phyloP scores from a whole-genome alignment of 1,140 invertebrate genomes.

The Bombus vancouverensis region DNA sequence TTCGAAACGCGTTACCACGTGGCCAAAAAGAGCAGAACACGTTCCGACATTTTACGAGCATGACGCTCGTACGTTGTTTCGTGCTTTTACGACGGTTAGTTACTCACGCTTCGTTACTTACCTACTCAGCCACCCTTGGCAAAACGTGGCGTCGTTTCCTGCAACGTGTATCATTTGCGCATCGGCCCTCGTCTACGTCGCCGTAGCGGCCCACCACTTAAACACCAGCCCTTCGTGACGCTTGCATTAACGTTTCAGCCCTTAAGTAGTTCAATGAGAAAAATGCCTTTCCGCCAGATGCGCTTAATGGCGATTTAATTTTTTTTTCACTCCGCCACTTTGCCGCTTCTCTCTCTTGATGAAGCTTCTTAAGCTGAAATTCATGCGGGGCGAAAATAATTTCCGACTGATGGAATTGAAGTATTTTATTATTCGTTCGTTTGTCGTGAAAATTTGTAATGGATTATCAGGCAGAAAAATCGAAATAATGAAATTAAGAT shows the following conservation, averaged over 20 bases:
- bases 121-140: constrained; percentile 37
- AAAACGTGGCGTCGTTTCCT: constrained; percentile 47
- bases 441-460: no score
- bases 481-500: no score
- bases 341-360: neutral
- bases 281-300: neutral
- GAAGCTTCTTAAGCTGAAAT: neutral
- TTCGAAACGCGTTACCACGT: constrained; percentile 25
- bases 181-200: neutral
- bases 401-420: no score
- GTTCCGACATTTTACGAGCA: constrained; percentile 60
- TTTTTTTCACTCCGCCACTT: neutral
- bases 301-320: constrained; percentile 1
- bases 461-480: no score
- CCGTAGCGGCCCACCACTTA: neutral
- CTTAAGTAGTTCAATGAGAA: constrained; percentile 20
- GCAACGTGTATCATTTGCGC: constrained; percentile 23
- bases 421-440: no score
- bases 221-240: neutral
- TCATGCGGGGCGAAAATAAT: neutral
- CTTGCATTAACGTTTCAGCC: neutral
- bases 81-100: constrained; percentile 66
- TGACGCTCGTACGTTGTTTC: constrained; percentile 57
- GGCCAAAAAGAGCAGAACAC: constrained; percentile 43
- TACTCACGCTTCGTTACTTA: constrained; percentile 68